Conservation (phyloP, 2,113 vertebrate species). For the Fukomys damarensis region DNA sequence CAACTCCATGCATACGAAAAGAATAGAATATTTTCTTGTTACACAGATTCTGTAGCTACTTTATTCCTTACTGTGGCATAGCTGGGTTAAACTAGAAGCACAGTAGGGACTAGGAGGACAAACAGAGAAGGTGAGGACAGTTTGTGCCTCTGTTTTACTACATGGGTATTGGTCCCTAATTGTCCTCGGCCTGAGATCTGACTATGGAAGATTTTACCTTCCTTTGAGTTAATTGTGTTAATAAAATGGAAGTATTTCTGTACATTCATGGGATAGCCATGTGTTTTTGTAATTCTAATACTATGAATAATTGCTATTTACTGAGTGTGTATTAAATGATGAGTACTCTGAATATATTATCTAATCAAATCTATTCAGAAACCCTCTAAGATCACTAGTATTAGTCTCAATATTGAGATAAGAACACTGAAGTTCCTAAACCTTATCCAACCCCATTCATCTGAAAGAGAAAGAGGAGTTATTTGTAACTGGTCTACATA, state of each 20-base stretch:
- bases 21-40: neutral
- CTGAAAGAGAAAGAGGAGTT: neutral
- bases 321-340: neutral
- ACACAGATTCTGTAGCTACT: neutral
- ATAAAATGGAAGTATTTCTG: constrained; percentile 9
- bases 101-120: neutral
- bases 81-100: neutral
- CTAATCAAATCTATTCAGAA: constrained; percentile 7
- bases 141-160: neutral
- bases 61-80: neutral
- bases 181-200: neutral
- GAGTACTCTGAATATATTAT: neutral
- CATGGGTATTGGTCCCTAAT: neutral
- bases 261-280: neutral
- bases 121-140: neutral
- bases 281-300: neutral
- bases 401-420: neutral
- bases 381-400: neutral
- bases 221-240: neutral
- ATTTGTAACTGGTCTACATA: too few relatives aligned
- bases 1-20: neutral
- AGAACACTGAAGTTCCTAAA: neutral
- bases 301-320: neutral
- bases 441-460: neutral
- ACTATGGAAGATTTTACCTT: neutral